These are phyloP conservation scores for Trachythela sp. DNA, from an alignment of 64 coral and sea anemone genomes.

Conservation along the genomic window DNA sequence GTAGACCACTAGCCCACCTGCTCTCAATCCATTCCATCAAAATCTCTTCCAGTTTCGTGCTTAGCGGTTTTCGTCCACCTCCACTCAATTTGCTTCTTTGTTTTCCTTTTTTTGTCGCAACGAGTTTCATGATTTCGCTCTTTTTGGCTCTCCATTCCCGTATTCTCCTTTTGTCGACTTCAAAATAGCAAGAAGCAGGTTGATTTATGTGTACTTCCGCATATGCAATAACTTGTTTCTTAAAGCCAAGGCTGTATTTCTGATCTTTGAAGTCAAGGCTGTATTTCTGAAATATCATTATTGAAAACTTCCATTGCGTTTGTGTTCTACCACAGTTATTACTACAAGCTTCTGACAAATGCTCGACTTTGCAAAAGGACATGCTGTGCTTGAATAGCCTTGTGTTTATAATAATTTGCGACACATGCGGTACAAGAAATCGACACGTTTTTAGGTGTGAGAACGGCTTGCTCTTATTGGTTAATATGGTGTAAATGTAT, in stretches of 20 bases:
- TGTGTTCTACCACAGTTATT: background rate
- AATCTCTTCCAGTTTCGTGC: conserved; percentile 4
- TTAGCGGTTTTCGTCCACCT: conserved; percentile 18
- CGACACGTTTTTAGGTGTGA: background rate
- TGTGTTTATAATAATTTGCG: no score
- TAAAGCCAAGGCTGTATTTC: background rate
- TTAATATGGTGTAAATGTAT: no score
- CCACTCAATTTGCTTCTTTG: conserved; percentile 26
- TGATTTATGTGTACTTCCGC: background rate
- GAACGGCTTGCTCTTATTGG: no score
- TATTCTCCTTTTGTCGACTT: no score
- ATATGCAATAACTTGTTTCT: conserved; percentile 8
- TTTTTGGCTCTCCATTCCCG: conserved; percentile 27
- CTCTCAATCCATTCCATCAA: conserved; percentile 23
- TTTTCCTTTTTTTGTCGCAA: background rate
- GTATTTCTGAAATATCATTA: no score
- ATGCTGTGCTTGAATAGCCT: background rate
- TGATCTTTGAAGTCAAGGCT: no score
- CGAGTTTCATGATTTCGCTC: background rate
- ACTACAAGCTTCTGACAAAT: background rate
- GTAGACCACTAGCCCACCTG: background rate
- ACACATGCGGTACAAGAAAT: background rate
- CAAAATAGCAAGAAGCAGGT: no score
- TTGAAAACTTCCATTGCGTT: no score
- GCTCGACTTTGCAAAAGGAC: background rate